Conservation (phyloP, 2,888 invertebrate species). For the Lydus trimaculatus region DNA sequence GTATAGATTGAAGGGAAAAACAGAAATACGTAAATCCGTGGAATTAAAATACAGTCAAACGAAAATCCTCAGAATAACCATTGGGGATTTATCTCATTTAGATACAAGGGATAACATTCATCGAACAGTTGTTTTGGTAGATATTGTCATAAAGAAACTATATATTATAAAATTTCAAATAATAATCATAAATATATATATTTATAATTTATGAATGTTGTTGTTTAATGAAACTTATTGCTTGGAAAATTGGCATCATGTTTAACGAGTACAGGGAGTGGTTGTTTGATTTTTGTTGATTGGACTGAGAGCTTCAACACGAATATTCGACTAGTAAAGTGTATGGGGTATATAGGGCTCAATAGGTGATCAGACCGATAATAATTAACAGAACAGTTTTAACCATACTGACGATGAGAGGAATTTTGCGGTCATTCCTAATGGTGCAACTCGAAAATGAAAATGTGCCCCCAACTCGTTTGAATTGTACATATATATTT, state of each 20-base stretch:
- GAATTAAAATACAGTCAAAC: constrained; percentile 9
- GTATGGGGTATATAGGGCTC: neutral
- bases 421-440: constrained; percentile 29
- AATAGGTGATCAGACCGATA: constrained; percentile 14
- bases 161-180: neutral
- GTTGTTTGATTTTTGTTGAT: neutral
- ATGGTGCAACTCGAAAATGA: constrained; percentile 29
- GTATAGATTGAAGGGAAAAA: constrained; percentile 7
- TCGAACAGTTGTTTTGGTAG: neutral
- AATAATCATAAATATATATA: neutral
- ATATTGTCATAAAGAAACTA: neutral
- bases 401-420: constrained; percentile 23
- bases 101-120: neutral
- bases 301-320: neutral
- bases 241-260: neutral
- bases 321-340: neutral
- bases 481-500: constrained; percentile 34
- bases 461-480: constrained; percentile 30
- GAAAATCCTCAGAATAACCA: constrained; percentile 1
- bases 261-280: neutral
- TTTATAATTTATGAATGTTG: neutral
- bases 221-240: neutral
- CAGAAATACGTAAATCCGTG: neutral
- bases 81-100: constrained; percentile 3
- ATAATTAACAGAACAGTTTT: constrained; percentile 27